These are phyloP conservation scores for Corvus hawaiiensis DNA, from an alignment of 2,113 vertebrate species.

Conservation along the genomic window DNA sequence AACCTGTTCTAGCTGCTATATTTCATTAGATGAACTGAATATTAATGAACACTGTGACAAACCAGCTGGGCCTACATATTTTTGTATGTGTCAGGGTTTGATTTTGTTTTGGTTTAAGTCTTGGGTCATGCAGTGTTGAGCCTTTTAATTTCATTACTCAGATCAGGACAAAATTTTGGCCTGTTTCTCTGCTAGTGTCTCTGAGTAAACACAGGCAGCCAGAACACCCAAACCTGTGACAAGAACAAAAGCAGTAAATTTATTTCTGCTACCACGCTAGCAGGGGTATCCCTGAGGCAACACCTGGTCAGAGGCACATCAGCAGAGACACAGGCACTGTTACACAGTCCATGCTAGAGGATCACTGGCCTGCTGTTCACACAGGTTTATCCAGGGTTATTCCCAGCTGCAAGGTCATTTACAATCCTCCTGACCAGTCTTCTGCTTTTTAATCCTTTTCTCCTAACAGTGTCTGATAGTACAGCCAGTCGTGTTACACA, in stretches of 20 bases:
- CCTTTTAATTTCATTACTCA: not conserved
- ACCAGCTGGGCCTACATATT: not conserved
- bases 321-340: too few relatives aligned
- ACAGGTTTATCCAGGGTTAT: not conserved
- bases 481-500: too few relatives aligned
- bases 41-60: not conserved
- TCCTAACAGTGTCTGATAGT: not conserved
- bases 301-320: not conserved
- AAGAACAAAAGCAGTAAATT: not conserved
- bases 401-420: not conserved
- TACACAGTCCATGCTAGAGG: not conserved
- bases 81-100: accelerated
- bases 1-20: not conserved
- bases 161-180: not conserved
- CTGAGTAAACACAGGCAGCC: not conserved
- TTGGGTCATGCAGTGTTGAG: not conserved
- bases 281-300: not conserved
- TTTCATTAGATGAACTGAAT: not conserved
- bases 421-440: not conserved
- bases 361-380: not conserved
- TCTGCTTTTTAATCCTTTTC: not conserved
- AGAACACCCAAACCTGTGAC: not conserved
- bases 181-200: not conserved
- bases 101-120: not conserved
- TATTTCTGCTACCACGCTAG: not conserved